Evolutionary conservation across 2,797 vertebrate species (phyloP), one percentile per base, ranked within the genome.

Genomic region (Tarsius wallacei): DNA sequence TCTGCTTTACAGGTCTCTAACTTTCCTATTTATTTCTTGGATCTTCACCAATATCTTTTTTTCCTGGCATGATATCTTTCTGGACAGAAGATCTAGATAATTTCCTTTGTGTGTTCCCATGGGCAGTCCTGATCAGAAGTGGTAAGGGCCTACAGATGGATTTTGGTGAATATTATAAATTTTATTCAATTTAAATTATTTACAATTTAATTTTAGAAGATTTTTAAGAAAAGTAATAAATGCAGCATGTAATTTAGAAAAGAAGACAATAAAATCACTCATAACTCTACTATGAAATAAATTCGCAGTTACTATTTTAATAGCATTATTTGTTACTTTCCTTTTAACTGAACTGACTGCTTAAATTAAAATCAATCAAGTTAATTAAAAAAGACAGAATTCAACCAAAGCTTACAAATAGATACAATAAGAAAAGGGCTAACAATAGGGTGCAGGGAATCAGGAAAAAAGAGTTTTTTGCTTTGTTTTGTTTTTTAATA

Each of bases 381-480:
- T 88, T 86, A 93, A 81, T 89, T 94, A n/a, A 89, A 70, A 91
- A 76, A 96, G 88, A 47, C 19, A 95, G 22, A 91, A 4, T 74
- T 88, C n/a, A 92, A 63, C 28, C 11, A 83, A 83, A 68, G 33
- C 42, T 90, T 89, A 85, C 42, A 77, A 86, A 61, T 55, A 55
- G 24, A 91, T 76, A 16, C 28, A 78, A 51, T 24, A 92, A 82
- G 36, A 81, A 95, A 91, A 83, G 15, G 42, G n/a, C 81, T 96
- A 83, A 86, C 94, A 82, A 90, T 59, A 83, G 55, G 22, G 47
- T 68, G 5, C 21, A 55, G 8, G 17, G 55, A 84, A 94, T 95
- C 78, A 96, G 70, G 61, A 51, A 77, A 80, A 90, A 94, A 90
- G 59, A 92, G 28, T 51, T 24, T 85, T 94, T 97, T 71, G 42